Conservation (phyloP, 2,797 vertebrate genomes). For the Synanceia verrucosa region DNA sequence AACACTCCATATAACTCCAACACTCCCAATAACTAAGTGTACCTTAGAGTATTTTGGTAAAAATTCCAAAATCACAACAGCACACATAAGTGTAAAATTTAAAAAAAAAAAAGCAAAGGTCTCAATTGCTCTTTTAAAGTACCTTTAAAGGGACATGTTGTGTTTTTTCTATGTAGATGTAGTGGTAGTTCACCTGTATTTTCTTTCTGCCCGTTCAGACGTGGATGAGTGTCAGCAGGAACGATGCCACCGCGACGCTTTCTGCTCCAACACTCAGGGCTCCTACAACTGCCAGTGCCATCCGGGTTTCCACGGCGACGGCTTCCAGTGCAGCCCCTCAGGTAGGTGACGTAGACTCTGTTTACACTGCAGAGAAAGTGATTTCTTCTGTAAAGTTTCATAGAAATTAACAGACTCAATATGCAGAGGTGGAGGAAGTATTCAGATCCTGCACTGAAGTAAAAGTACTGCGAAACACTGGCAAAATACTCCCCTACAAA, state of each 20-base stretch:
- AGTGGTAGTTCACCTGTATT: background rate
- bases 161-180: background rate
- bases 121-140: background rate
- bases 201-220: slow-evolving; percentile 75
- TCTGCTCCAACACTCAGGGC: slow-evolving; percentile 4
- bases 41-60: background rate
- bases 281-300: slow-evolving; percentile 5
- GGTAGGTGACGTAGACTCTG: background rate
- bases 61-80: background rate
- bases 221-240: slow-evolving; percentile 74
- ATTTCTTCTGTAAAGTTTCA: too few species aligned
- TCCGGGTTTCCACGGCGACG: slow-evolving; percentile 1
- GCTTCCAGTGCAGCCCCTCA: background rate
- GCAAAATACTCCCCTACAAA: too few species aligned
- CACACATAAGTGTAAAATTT: background rate
- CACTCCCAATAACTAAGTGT: too few species aligned
- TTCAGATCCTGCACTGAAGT: too few species aligned
- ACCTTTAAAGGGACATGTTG: background rate
- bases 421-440: too few species aligned
- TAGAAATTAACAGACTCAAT: too few species aligned
- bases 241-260: background rate
- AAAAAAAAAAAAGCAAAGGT: background rate
- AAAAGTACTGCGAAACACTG: too few species aligned
- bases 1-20: too few species aligned
- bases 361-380: too few species aligned